phyloP scores from a whole-genome alignment of 2,797 vertebrate genomes.

The Diplodus sargus region DNA sequence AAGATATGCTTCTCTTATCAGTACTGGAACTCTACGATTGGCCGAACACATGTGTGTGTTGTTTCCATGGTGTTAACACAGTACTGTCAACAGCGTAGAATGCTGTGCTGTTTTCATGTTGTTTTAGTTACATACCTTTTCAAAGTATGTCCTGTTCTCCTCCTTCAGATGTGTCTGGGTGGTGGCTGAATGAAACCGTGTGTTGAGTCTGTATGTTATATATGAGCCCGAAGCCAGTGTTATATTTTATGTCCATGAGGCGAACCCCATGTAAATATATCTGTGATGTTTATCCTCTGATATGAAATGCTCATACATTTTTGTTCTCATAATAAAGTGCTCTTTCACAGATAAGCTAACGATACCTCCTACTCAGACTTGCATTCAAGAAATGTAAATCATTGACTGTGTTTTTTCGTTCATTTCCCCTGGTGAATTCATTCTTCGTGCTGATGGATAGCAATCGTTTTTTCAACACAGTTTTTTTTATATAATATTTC shows the following conservation, averaged over 20 bases:
- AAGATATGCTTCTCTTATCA: slow-evolving; percentile 1
- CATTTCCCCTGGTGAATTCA: slow-evolving; percentile 17
- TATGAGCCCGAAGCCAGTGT: neutral
- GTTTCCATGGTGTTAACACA: neutral
- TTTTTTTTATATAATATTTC: no score
- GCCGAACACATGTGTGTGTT: neutral
- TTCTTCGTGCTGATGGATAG: neutral
- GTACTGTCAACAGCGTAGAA: neutral
- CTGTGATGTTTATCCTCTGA: slow-evolving; percentile 22
- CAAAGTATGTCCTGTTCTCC: neutral
- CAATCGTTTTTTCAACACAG: neutral
- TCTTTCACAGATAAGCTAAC: slow-evolving; percentile 39
- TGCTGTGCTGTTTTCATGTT: neutral
- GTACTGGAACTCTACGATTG: neutral
- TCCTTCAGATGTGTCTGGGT: neutral
- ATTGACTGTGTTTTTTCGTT: slow-evolving; percentile 32
- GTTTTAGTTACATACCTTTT: no score
- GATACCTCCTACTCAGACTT: slow-evolving; percentile 22
- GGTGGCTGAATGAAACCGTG: slow-evolving; percentile 1
- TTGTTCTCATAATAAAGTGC: slow-evolving; percentile 29
- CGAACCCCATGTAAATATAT: neutral
- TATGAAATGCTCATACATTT: slow-evolving; percentile 29
- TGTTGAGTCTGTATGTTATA: neutral
- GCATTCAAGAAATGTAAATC: slow-evolving; percentile 11
- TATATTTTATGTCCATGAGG: slow-evolving; percentile 3